phyloP scores from a whole-genome alignment of 2,113 vertebrate species.

The Nesogale talazaci region DNA sequence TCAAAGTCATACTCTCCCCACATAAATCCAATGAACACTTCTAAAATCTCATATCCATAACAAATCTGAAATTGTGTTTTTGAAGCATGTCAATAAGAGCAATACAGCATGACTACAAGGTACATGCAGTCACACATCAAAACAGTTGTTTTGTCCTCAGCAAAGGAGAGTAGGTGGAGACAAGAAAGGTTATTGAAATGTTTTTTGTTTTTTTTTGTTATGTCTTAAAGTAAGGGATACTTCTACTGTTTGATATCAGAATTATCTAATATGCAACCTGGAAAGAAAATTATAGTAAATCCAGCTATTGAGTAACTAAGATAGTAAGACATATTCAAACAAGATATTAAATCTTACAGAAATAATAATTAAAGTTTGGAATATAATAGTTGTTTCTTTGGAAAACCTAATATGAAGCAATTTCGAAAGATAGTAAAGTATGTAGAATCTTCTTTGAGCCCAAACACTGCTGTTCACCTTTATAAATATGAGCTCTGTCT shows the following conservation, averaged over 20 bases:
- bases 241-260: not conserved
- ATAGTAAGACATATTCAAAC: not conserved
- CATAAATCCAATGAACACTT: not conserved
- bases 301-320: not conserved
- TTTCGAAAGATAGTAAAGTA: not conserved
- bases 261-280: constrained; percentile 4
- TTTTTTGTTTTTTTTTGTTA: not conserved
- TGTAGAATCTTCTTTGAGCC: not conserved
- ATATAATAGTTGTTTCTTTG: constrained; percentile 14
- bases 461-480: not conserved
- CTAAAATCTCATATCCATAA: not conserved
- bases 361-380: not conserved
- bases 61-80: not conserved
- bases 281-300: not conserved
- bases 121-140: not conserved
- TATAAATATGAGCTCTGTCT: not conserved
- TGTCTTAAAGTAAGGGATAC: constrained; percentile 14
- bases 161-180: not conserved
- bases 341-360: not conserved
- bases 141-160: not conserved
- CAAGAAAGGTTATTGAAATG: not conserved
- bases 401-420: not conserved
- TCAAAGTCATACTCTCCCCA: not conserved
- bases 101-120: not conserved
- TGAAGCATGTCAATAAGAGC: not conserved